A percentile compares a stretch with the other conserved stretches of the same genome.
Evolutionary conservation across 2,797 vertebrate species (phyloP).

Genomic region (Malurus splendens): DNA sequence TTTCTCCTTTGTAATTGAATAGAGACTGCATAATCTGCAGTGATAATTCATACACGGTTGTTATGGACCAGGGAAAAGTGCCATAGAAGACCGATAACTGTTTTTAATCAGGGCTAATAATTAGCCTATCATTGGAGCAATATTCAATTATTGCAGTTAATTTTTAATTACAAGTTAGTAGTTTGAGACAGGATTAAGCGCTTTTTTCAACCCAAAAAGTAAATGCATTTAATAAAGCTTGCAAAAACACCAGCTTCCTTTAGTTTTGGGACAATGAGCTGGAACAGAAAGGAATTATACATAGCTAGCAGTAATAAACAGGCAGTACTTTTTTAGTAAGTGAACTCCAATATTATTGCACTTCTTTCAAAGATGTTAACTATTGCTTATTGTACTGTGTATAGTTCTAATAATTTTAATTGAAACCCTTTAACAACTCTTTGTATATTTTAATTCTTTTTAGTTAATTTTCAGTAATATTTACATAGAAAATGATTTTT

Average conservation of each 20-base stretch:
- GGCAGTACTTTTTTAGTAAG: slow-evolving; percentile 67
- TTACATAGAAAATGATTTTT: slow-evolving; percentile 78
- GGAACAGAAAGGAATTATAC: slow-evolving; percentile 22
- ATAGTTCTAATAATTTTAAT: slow-evolving; percentile 78
- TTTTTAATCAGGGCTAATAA: slow-evolving; percentile 72
- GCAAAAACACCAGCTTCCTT: slow-evolving; percentile 51
- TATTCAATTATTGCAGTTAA: slow-evolving; percentile 72
- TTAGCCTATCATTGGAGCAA: slow-evolving; percentile 79
- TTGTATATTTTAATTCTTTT: slow-evolving; percentile 83
- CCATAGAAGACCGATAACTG: slow-evolving; percentile 92
- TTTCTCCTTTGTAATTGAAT: slow-evolving; percentile 69
- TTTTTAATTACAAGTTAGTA: slow-evolving; percentile 67
- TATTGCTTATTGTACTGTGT: slow-evolving; percentile 80
- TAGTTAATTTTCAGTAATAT: slow-evolving; percentile 74
- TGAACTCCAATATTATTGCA: slow-evolving; percentile 70
- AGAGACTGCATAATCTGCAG: slow-evolving; percentile 62
- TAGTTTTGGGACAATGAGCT: slow-evolving; percentile 38
- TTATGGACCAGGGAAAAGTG: slow-evolving; percentile 85
- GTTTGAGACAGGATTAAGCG: slow-evolving; percentile 59
- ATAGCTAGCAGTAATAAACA: slow-evolving; percentile 47
- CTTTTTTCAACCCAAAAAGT: slow-evolving; percentile 49
- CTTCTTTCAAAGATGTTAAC: slow-evolving; percentile 75
- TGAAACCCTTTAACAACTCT: slow-evolving; percentile 88
- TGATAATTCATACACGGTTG: slow-evolving; percentile 69
- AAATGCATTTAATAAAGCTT: slow-evolving; percentile 56